These are phyloP conservation scores for Strigops habroptila DNA, from an alignment of 2,113 vertebrate genomes.

Conservation along the genomic window DNA sequence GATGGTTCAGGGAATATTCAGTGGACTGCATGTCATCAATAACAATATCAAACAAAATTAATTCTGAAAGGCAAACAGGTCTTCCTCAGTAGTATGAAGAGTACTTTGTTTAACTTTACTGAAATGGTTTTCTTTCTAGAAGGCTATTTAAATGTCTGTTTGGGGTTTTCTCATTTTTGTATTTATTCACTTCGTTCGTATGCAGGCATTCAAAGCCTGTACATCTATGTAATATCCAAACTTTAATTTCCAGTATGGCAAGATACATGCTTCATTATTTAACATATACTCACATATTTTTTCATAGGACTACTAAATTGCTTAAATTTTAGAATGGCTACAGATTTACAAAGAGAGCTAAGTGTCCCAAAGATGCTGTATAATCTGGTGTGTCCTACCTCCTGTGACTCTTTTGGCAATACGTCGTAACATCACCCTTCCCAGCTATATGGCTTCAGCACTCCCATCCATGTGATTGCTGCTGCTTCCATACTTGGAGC, in stretches of 20 bases:
- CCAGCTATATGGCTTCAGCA: neutral
- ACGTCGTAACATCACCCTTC: accelerated
- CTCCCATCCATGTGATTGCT: neutral
- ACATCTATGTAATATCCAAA: neutral
- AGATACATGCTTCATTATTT: neutral
- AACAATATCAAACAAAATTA: slow-evolving; percentile 22
- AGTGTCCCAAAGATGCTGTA: neutral
- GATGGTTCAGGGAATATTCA: neutral
- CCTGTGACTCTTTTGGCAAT: neutral
- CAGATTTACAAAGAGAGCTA: neutral
- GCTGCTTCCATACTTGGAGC: neutral
- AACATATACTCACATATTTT: neutral
- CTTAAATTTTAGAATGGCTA: neutral
- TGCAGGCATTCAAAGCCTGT: neutral
- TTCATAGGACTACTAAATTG: neutral
- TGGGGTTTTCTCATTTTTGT: neutral
- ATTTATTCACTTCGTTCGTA: neutral
- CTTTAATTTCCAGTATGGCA: neutral
- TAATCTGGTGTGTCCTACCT: neutral
- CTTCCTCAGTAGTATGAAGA: neutral
- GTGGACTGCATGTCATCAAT: neutral
- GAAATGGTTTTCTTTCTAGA: neutral
- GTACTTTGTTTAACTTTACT: slow-evolving; percentile 31
- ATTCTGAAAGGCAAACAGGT: neutral
- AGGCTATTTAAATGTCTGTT: neutral